Evolutionary conservation across 2,113 vertebrate genomes (phyloP).

Genomic region (Varanus salvator): DNA sequence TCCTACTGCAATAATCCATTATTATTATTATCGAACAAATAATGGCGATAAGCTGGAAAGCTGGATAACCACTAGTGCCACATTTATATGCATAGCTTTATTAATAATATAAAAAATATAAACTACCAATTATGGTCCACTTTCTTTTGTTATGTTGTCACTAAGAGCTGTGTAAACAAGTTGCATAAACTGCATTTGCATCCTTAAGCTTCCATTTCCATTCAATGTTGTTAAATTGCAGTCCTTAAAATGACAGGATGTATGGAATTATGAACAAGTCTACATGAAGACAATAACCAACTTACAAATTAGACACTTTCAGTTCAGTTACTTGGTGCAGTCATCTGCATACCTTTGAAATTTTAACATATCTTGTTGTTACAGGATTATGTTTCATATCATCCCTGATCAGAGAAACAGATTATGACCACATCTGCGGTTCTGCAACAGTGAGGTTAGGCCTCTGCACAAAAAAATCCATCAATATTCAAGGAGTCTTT

Average conservation of each 20-base stretch:
- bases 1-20: neutral
- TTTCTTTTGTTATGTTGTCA: neutral
- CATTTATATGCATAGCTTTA: neutral
- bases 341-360: neutral
- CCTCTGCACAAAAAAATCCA: neutral
- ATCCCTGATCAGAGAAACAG: neutral
- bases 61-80: neutral
- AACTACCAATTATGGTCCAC: neutral
- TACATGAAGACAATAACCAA: neutral
- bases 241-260: neutral
- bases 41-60: neutral
- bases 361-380: neutral
- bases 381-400: neutral
- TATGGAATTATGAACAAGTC: neutral
- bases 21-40: neutral
- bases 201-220: neutral
- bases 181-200: neutral
- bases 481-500: neutral
- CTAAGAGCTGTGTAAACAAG: neutral
- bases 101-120: neutral
- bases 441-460: neutral
- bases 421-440: neutral
- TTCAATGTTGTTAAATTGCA: neutral
- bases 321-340: neutral
- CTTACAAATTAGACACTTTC: neutral